Conservation (phyloP, 2,888 invertebrate species). For the Lycaena phlaeas region DNA sequence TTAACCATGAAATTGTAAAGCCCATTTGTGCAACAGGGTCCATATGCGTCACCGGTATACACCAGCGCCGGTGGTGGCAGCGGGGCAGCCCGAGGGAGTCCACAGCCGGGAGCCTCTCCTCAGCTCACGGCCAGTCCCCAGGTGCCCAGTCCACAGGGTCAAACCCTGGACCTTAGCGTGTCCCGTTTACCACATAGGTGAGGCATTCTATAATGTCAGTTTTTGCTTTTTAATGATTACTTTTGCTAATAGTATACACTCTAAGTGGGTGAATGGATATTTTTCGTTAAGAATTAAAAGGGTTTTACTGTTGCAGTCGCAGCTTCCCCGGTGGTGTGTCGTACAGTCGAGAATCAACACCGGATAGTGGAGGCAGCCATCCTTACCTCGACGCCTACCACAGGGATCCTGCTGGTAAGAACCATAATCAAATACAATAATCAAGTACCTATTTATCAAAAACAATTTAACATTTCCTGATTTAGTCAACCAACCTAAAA, state of each 20-base stretch:
- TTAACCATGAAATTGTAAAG: slow-evolving; percentile 23
- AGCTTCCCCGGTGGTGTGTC: slow-evolving; percentile 77
- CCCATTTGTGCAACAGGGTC: slow-evolving; percentile 74
- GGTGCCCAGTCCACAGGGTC: slow-evolving; percentile 93
- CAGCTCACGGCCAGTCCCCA: slow-evolving; percentile 87
- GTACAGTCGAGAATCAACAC: slow-evolving; percentile 91
- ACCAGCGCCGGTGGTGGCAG: slow-evolving; percentile 84
- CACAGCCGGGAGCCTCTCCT: slow-evolving; percentile 89
- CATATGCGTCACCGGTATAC: slow-evolving; percentile 84
- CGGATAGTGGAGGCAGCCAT: slow-evolving; percentile 90
- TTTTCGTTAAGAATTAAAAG: slow-evolving; percentile 7
- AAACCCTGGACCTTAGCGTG: slow-evolving; percentile 91
- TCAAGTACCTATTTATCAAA: too few relatives aligned
- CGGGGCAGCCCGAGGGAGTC: slow-evolving; percentile 79
- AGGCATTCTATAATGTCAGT: slow-evolving; percentile 33
- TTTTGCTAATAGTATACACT: too few relatives aligned
- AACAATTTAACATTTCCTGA: too few relatives aligned
- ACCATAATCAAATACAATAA: background rate
- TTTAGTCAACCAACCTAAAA: too few relatives aligned
- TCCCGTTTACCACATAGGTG: slow-evolving; percentile 90
- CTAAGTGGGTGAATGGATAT: background rate
- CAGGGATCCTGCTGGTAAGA: slow-evolving; percentile 86
- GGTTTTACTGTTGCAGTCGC: slow-evolving; percentile 44
- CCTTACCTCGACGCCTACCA: slow-evolving; percentile 87
- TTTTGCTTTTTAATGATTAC: too few relatives aligned